phyloP scores from a whole-genome alignment of 2,113 vertebrate genomes.

The Galbula dea region DNA sequence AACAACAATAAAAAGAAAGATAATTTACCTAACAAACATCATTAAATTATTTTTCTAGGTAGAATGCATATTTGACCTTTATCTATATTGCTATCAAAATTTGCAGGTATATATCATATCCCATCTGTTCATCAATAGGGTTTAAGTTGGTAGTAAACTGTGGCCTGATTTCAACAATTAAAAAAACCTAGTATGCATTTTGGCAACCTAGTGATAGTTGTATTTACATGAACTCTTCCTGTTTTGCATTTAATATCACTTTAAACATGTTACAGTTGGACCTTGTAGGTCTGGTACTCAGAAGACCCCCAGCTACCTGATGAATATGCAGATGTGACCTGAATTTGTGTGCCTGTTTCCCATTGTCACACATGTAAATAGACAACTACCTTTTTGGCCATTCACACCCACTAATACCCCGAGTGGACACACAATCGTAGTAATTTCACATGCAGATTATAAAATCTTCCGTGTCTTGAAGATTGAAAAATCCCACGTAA shows the following conservation, averaged over 20 bases:
- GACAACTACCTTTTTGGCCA: neutral
- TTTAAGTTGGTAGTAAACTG: neutral
- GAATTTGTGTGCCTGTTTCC: neutral
- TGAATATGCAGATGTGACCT: neutral
- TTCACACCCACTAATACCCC: neutral
- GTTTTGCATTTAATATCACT: neutral
- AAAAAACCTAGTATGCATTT: neutral
- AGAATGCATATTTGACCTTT: neutral
- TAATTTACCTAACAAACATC: neutral
- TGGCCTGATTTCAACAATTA: neutral
- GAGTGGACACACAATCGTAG: neutral
- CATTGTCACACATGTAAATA: neutral
- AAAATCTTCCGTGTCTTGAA: neutral
- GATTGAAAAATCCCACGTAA: neutral
- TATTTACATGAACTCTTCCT: neutral
- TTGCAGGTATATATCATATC: neutral
- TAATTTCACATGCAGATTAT: neutral
- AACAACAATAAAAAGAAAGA: neutral
- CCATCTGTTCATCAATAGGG: neutral
- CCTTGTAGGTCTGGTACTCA: neutral
- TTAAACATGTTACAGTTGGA: neutral
- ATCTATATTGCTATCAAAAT: neutral
- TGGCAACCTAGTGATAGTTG: neutral
- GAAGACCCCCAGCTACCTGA: neutral
- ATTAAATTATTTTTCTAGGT: neutral